These are phyloP conservation scores for Carassius auratus DNA, from an alignment of 2,113 vertebrate genomes.

Conservation along the genomic window DNA sequence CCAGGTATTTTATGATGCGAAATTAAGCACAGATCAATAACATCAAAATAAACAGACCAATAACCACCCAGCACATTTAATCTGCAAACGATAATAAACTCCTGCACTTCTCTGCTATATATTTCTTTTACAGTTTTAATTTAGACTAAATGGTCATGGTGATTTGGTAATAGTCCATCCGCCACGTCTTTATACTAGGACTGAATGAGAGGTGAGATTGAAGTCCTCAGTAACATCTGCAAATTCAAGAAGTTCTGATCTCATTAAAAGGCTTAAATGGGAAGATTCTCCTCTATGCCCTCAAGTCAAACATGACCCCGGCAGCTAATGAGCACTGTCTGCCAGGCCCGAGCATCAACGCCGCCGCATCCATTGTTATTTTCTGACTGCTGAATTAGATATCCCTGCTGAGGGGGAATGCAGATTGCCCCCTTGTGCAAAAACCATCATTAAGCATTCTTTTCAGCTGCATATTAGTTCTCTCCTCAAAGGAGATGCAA, in stretches of 20 bases:
- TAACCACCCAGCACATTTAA: not conserved
- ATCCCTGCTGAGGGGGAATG: slow-evolving; percentile 45
- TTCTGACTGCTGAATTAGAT: slow-evolving; percentile 52
- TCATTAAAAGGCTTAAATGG: slow-evolving; percentile 40
- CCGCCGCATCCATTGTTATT: slow-evolving; percentile 48
- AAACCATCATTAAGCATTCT: slow-evolving; percentile 51
- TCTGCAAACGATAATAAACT: not conserved
- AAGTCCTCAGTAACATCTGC: slow-evolving; percentile 11
- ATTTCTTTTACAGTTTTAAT: not conserved
- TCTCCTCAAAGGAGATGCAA: slow-evolving; percentile 55
- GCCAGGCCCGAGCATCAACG: slow-evolving; percentile 19
- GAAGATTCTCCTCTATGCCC: slow-evolving; percentile 1
- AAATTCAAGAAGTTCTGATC: slow-evolving; percentile 36
- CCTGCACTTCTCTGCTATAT: not conserved
- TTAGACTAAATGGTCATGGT: not conserved
- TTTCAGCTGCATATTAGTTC: slow-evolving; percentile 52
- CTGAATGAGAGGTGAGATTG: not conserved
- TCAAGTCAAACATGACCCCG: slow-evolving; percentile 42
- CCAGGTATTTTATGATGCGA: not conserved
- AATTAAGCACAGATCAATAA: not conserved
- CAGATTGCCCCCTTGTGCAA: slow-evolving; percentile 48
- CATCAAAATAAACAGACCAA: not conserved
- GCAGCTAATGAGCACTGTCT: slow-evolving; percentile 48
- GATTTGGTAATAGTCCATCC: not conserved
- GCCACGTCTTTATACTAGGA: not conserved